These are phyloP conservation scores for Cryptophagus acutangulus DNA, from an alignment of 2,888 invertebrate species.

Conservation along the genomic window DNA sequence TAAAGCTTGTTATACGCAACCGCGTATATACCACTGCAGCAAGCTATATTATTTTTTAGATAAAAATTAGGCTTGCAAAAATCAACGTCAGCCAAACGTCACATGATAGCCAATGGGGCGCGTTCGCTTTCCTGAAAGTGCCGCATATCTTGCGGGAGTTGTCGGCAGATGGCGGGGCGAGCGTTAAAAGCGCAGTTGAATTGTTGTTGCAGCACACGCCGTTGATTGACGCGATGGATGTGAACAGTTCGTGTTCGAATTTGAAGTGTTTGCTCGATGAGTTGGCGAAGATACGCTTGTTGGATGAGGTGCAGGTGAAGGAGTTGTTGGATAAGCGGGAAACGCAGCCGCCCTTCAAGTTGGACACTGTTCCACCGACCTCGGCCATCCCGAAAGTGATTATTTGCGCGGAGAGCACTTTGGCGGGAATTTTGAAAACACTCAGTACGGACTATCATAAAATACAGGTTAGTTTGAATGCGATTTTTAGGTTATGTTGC, in stretches of 20 bases:
- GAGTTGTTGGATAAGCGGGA: slow-evolving; percentile 61
- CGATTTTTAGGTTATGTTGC: too few relatives aligned
- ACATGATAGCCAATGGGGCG: slow-evolving; percentile 88
- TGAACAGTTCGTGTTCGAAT: slow-evolving; percentile 83
- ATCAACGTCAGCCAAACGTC: slow-evolving; percentile 79
- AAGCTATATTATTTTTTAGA: too few relatives aligned
- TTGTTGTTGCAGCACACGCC: slow-evolving; percentile 79
- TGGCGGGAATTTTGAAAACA: slow-evolving; percentile 85
- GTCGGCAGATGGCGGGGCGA: slow-evolving; percentile 32
- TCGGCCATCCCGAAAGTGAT: slow-evolving; percentile 74
- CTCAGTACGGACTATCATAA: slow-evolving; percentile 85
- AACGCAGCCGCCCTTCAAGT: slow-evolving; percentile 45
- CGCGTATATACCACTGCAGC: too few relatives aligned
- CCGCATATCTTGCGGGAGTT: slow-evolving; percentile 65
- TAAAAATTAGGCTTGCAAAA: too few relatives aligned
- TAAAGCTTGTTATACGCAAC: too few relatives aligned
- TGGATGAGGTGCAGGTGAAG: slow-evolving; percentile 72
- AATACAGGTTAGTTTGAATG: too few relatives aligned
- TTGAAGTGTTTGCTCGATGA: slow-evolving; percentile 79
- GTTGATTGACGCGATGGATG: slow-evolving; percentile 82
- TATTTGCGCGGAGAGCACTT: slow-evolving; percentile 81
- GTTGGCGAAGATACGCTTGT: slow-evolving; percentile 70
- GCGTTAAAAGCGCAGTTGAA: slow-evolving; percentile 75
- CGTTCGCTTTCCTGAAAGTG: slow-evolving; percentile 88
- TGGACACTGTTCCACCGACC: slow-evolving; percentile 59